These are phyloP conservation scores for Asobara japonica DNA, from an alignment of 1,140 invertebrate species.

Conservation along the genomic window DNA sequence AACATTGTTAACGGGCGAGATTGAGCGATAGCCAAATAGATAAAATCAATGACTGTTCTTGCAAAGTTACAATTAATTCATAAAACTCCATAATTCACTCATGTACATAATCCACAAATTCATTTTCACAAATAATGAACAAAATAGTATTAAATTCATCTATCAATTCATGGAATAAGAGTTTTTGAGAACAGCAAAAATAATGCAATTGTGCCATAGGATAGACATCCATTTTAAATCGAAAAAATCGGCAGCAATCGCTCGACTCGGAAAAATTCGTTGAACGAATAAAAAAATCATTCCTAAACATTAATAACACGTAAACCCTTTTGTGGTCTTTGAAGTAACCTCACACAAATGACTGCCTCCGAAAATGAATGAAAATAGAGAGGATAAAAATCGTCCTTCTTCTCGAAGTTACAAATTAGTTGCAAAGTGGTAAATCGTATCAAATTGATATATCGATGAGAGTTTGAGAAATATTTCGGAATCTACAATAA, in stretches of 20 bases:
- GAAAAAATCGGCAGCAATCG: not conserved
- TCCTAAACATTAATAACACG: not conserved
- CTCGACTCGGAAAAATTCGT: not conserved
- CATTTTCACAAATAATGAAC: not conserved
- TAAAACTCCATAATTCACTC: not conserved
- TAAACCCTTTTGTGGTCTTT: slow-evolving; percentile 1
- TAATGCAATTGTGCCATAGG: slow-evolving; percentile 27
- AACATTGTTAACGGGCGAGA: no score
- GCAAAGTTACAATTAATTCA: not conserved
- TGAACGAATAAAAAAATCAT: not conserved
- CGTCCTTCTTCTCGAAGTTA: no score
- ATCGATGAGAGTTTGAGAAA: no score
- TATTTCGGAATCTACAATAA: no score
- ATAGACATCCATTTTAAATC: not conserved
- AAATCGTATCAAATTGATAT: no score
- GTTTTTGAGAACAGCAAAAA: not conserved
- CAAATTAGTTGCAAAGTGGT: no score
- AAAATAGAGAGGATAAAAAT: not conserved
- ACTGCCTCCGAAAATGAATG: slow-evolving; percentile 9
- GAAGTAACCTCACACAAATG: slow-evolving; percentile 9
- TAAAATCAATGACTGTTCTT: not conserved
- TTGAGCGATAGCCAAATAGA: not conserved
- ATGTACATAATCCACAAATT: slow-evolving; percentile 1
- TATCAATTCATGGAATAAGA: not conserved
- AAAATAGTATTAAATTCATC: slow-evolving; percentile 14